phyloP scores from a whole-genome alignment of 2,113 vertebrate species.

The Eubucco bourcierii region DNA sequence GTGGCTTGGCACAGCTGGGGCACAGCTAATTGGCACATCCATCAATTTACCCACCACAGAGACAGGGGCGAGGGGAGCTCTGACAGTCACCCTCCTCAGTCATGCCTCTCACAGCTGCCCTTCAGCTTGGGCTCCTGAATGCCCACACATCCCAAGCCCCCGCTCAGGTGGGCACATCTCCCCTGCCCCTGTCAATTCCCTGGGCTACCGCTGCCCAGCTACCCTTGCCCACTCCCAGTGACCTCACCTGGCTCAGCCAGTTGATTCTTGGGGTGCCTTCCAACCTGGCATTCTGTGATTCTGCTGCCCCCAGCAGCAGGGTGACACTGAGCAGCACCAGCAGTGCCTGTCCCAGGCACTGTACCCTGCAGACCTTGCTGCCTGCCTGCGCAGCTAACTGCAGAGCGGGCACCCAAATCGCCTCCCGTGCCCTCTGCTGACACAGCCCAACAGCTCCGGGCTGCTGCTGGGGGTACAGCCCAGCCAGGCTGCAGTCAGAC shows the following conservation, averaged over 20 bases:
- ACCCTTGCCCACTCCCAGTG: background rate
- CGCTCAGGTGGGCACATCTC: rapidly evolving
- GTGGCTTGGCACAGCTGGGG: background rate
- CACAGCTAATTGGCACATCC: background rate
- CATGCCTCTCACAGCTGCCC: background rate
- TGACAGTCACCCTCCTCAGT: background rate
- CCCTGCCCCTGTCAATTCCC: background rate
- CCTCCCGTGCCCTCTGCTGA: background rate
- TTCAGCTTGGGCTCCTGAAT: rapidly evolving
- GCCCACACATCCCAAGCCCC: rapidly evolving
- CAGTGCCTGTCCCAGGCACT: background rate
- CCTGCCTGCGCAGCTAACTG: background rate
- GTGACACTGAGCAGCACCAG: background rate
- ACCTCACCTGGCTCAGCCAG: background rate
- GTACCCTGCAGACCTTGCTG: rapidly evolving
- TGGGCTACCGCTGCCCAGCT: background rate
- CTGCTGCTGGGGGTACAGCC: background rate
- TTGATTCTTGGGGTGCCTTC: too few species aligned
- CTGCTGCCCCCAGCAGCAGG: background rate
- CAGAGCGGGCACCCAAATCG: background rate
- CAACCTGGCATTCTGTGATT: too few species aligned
- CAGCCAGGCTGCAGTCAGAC: background rate
- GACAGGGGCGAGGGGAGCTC: background rate
- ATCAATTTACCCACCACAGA: background rate
- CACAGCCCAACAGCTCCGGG: background rate